Base-by-base conservation (phyloP, 2,888 invertebrate species). In the Acrobasis suavella region DNA sequence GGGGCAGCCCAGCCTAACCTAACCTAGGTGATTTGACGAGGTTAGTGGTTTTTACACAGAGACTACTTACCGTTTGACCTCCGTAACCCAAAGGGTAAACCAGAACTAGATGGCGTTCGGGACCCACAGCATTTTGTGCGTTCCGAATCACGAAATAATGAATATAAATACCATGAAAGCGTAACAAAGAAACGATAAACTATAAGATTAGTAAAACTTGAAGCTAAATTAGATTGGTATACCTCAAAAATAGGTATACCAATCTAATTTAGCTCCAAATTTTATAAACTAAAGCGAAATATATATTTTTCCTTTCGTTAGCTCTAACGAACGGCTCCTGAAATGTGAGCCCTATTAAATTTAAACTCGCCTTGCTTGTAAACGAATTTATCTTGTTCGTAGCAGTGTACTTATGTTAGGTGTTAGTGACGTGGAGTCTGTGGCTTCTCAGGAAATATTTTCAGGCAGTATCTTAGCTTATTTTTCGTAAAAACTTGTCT, bases 281-380 rank as follows among this genome's bases (percentile, higher is more conserved):
- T 10, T 37, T 38, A 54, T 54, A 54, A 54, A 12, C n/a, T 14
- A n/a, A 14, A 51, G 22, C 32, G 54, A 54, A 54, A 54, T 38
- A 38, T 37, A 54, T 54, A 38, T 65, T 68, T 64, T 64, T 65
- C 59, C 67, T 54, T 68, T 66, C 67, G 67, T 66, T 66, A 65
- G 17, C 49, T 60, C 51, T 68, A 66, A 66, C 66, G 65, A 68
- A 68, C 63, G 50, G 64, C 60, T 39, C 60, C 51, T 60, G 68
- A 64, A 68, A 68, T 62, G 62, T 66, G 68, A 68, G 55, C 58
- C 63, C 65, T 64, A 68, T 68, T 68, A 68, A 68, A 68, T 64
- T 63, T 59, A 64, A 65, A 60, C 61, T 58, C 54, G 32, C 55
- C 62, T 62, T 65, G 62, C 60, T 65, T 65, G 60, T 52, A 54